These are phyloP conservation scores for Drosophila nigrodunni DNA, from an alignment of 1,140 invertebrate species.

Conservation along the genomic window DNA sequence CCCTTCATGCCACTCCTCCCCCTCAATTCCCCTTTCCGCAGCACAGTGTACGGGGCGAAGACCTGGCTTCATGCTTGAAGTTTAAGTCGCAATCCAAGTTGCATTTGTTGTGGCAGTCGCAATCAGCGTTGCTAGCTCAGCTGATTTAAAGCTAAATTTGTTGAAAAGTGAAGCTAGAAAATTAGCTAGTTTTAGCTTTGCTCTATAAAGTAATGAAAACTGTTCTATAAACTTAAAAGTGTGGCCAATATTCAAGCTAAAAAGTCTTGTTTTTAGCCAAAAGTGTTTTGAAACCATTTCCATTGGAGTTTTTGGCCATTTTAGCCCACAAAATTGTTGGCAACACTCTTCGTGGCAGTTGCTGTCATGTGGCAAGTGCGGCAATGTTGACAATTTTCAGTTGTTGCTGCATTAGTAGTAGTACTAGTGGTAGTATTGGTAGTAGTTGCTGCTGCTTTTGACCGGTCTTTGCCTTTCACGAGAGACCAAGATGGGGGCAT, in stretches of 20 bases:
- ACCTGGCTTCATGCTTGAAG: constrained; percentile 22
- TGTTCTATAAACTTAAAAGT: too few relatives aligned
- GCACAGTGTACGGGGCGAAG: constrained; percentile 8
- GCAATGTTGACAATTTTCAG: constrained; percentile 75
- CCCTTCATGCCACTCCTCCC: constrained; percentile 18
- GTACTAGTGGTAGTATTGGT: constrained; percentile 38
- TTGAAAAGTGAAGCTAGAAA: too few relatives aligned
- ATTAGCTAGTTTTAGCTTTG: too few relatives aligned
- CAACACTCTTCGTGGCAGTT: constrained; percentile 26
- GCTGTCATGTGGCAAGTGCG: constrained; percentile 61
- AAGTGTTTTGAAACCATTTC: too few relatives aligned
- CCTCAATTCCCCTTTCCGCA: background rate
- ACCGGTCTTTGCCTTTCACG: constrained; percentile 75
- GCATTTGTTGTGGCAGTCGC: constrained; percentile 28
- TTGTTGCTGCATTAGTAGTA: constrained; percentile 29
- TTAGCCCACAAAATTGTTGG: too few relatives aligned
- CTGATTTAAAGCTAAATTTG: too few relatives aligned
- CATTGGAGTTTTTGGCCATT: too few relatives aligned
- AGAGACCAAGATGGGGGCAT: constrained; percentile 28
- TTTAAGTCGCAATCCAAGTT: constrained; percentile 37
- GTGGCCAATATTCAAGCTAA: too few relatives aligned
- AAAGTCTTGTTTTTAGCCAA: too few relatives aligned
- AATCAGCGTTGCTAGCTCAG: background rate
- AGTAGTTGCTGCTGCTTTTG: constrained; percentile 39
- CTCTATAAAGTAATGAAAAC: too few relatives aligned